Evolutionary conservation across 2,888 invertebrate genomes (phyloP), one percentile per base, ranked within the genome.

Genomic region (Ennomos erosarius): DNA sequence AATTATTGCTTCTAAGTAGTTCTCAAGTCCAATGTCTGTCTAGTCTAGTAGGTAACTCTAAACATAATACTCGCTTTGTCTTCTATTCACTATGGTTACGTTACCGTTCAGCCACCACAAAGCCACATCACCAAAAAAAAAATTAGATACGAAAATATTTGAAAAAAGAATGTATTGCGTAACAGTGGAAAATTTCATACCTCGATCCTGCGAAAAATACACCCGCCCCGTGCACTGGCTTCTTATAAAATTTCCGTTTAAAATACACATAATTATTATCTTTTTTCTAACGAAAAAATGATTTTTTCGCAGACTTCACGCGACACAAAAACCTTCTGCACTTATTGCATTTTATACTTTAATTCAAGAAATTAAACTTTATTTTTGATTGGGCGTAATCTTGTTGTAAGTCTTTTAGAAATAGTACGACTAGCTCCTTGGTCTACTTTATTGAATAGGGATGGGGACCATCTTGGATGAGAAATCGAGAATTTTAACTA

Each of bases 161-260:
- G 53, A 62, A 67, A 63, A 53, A 58, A 36, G 55, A 54, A 50
- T 50, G 39, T 63, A 75, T 85, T 87, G 73, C 71, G 71, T 76
- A 88, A 87, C 8, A 64, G 67, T 82, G 87, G 85, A 88, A 89
- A 77, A 74, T 83, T 82, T 82, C 81, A 9, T 59, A 83, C 83
- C 83, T 84, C 59, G 58, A 62, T 62, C 10, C n/a, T 10, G 58
- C 71, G 76, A 85, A 89, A 89, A 87, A 87, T 64, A 77, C 91
- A 85, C 82, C 90, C 91, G 83, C 79, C 79, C 79, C 65, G 79
- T 76, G 63, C 84, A 67, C 71, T 73, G 80, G 73, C 85, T 59
- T 78, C 83, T 85, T 88, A 87, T 91, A 92, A 92, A 91, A 91
- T 89, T 92, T 91, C 92, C 91, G 83, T 87, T 88, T 91, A 90